Evolutionary conservation across 2,888 invertebrate species (phyloP).

Genomic region (Campoletis raptor): DNA sequence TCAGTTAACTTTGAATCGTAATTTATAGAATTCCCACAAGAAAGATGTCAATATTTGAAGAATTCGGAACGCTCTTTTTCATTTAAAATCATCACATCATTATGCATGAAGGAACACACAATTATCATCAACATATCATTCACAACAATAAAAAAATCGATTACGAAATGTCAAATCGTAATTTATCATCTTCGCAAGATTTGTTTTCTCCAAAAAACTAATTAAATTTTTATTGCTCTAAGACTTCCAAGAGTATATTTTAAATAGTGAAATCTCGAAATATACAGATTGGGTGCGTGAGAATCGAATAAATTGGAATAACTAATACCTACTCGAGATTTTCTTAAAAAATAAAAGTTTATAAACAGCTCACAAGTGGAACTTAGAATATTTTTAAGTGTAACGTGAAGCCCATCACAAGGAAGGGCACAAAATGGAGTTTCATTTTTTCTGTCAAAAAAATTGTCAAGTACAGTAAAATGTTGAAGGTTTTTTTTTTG

Average conservation of each 20-base stretch:
- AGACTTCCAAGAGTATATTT: neutral
- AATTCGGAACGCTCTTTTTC: neutral
- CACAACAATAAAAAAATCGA: neutral
- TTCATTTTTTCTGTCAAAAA: neutral
- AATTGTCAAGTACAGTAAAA: neutral
- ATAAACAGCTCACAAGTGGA: neutral
- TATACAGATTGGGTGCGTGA: neutral
- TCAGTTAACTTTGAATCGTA: neutral
- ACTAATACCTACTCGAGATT: neutral
- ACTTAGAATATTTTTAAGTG: neutral
- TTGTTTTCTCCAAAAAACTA: neutral
- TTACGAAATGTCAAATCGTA: neutral
- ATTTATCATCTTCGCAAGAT: neutral
- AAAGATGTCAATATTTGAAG: neutral
- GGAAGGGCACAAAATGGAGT: neutral
- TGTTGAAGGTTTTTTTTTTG: constrained; percentile 1
- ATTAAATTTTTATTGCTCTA: neutral
- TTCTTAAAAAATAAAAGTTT: neutral
- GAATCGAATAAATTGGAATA: neutral
- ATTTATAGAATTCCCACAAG: neutral
- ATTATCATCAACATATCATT: neutral
- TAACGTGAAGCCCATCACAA: neutral
- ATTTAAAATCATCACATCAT: neutral
- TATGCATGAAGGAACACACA: neutral
- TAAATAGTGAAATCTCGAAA: neutral